Evolutionary conservation across 2,797 vertebrate species (phyloP), one percentile per base, ranked within the genome.

Genomic region (Meda fulgida): DNA sequence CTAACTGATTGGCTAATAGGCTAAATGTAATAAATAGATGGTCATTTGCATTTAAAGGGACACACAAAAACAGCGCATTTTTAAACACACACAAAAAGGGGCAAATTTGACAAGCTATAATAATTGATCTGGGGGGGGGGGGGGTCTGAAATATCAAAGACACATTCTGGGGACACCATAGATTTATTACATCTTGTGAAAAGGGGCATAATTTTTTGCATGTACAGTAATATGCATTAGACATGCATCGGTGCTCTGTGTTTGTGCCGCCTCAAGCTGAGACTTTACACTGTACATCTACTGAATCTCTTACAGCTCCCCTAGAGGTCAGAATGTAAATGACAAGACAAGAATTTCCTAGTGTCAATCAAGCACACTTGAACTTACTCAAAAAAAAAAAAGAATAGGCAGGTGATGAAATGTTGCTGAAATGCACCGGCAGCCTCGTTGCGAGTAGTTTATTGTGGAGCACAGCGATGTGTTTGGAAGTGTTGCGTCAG

Each of bases 391-490:
- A 66, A 71, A 69, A 81, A 69, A 43, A 38, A n/a, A 66, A 83
- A 69, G 81, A 81, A 78, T 29, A 46, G 34, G 69, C 19, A 48
- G 34, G 83, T 89, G 86, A 89, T 89, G 88, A 89, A 89, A 89
- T 82, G 73, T n/a, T 85, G 78, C 77, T 83, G 85, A 84, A 85
- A 85, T 87, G 65, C 75, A 60, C 40, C 18, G 14, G 34, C 83
- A 72, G 23, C n/a, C 60, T 67, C 23, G 9, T 70, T 84, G 65
- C 65, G 11, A 43, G 73, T 23, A 23, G 34, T 21, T 84, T 67
- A 66, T 38, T 38, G 48, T 78, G 23, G 70, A 69, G 83, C 78
- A 48, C 70, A 82, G 51, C n/a, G 5, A 58, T 58, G 26, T 88
- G 63, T 66, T 79, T 75, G 71, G 72, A 71, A 55, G 63, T 72